Conservation (phyloP, 37 sponge, comb jelly and placozoan genomes). For the Crambe crambe region DNA sequence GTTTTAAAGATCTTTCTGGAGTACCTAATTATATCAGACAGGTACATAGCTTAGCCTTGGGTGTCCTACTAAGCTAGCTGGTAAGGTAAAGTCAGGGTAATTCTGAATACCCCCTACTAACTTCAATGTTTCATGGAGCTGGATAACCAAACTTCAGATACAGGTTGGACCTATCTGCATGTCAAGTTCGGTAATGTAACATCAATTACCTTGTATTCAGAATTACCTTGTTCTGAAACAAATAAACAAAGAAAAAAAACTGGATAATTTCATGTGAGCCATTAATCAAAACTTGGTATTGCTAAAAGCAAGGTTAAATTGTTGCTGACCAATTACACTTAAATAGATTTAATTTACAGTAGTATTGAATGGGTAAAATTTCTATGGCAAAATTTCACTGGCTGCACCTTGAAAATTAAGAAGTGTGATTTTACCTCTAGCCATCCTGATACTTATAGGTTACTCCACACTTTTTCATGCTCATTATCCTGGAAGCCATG, state of each 20-base stretch:
- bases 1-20: conserved; percentile 51
- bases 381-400: neutral
- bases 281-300: too few species aligned
- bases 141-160: neutral
- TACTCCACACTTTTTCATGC: conserved; percentile 66
- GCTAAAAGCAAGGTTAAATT: too few species aligned
- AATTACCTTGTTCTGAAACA: too few species aligned
- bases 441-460: conserved; percentile 35
- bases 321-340: too few species aligned
- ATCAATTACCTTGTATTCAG: too few species aligned
- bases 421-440: neutral
- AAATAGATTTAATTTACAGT: neutral
- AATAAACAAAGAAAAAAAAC: too few species aligned
- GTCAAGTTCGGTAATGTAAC: too few species aligned
- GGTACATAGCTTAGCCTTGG: conserved; percentile 29
- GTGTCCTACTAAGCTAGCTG: too few species aligned
- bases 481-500: conserved; percentile 72
- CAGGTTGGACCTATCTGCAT: neutral
- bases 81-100: neutral
- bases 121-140: too few species aligned
- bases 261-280: too few species aligned
- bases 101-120: too few species aligned
- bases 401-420: neutral
- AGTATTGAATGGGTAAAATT: neutral
- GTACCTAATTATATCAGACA: conserved; percentile 82